Percentiles rank a stretch among this genome's conserved stretches.
Evolutionary conservation across 2,797 vertebrate species (phyloP).

Genomic region (Stomatorhinus walkeri): DNA sequence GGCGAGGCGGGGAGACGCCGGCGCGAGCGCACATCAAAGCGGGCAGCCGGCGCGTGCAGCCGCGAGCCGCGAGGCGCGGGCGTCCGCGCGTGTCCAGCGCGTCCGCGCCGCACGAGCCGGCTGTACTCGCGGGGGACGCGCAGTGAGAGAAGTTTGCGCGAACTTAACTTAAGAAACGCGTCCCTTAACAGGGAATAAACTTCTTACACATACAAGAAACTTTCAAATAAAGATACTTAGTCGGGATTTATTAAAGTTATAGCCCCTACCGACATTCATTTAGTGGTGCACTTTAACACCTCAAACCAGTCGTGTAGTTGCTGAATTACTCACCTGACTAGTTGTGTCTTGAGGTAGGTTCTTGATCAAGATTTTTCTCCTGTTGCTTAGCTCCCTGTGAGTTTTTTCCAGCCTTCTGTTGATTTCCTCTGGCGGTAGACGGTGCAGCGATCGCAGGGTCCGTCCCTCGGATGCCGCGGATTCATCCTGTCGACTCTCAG

Average conservation of each 20-base stretch:
- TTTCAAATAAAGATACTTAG: neutral
- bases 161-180: neutral
- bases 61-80: neutral
- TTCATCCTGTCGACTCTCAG: constrained; percentile 55
- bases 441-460: constrained; percentile 56
- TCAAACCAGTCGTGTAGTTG: neutral
- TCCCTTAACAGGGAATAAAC: neutral
- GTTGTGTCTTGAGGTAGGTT: constrained; percentile 84
- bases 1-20: neutral
- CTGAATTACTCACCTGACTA: constrained; percentile 43
- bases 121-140: neutral
- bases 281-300: neutral
- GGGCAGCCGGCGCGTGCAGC: neutral
- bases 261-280: neutral
- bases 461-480: constrained; percentile 50
- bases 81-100: neutral
- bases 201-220: neutral
- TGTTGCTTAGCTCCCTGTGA: constrained; percentile 81
- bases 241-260: neutral
- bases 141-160: neutral
- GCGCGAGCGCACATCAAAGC: neutral
- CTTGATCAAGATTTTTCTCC: constrained; percentile 87
- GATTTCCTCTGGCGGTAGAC: constrained; percentile 70
- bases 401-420: constrained; percentile 73
- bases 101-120: neutral